These are phyloP conservation scores for Gymnorhina tibicen DNA, from an alignment of 2,113 vertebrate species.

Conservation along the genomic window DNA sequence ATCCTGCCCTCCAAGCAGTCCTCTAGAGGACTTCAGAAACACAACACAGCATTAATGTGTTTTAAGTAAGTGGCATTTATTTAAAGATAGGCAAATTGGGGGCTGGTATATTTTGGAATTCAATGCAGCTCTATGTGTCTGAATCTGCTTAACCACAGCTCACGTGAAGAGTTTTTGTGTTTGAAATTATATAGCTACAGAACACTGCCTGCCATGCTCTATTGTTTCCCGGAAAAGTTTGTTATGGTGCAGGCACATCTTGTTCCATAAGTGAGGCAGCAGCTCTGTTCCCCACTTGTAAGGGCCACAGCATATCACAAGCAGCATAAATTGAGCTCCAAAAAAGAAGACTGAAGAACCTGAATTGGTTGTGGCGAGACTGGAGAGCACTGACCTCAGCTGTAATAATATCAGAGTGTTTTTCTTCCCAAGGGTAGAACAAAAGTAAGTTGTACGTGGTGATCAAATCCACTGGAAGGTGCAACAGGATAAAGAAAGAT, in stretches of 20 bases:
- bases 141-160: not conserved
- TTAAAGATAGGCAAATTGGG: not conserved
- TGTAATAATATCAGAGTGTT: not conserved
- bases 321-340: not conserved
- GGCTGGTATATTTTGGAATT: not conserved
- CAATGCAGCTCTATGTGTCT: not conserved
- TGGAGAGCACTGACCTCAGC: not conserved
- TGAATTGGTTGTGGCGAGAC: not conserved
- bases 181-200: not conserved
- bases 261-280: not conserved
- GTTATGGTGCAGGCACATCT: not conserved
- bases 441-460: constrained; percentile 13
- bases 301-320: not conserved
- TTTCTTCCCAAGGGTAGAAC: not conserved
- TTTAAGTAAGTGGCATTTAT: not conserved
- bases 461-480: constrained; percentile 45
- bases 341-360: not conserved
- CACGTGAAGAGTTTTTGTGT: not conserved
- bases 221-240: not conserved
- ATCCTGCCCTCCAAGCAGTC: not conserved
- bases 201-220: not conserved
- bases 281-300: not conserved
- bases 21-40: not conserved
- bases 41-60: not conserved
- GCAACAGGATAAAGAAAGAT: constrained; percentile 40